Conservation (phyloP, 2,797 vertebrate genomes). For the Mus spretus region DNA sequence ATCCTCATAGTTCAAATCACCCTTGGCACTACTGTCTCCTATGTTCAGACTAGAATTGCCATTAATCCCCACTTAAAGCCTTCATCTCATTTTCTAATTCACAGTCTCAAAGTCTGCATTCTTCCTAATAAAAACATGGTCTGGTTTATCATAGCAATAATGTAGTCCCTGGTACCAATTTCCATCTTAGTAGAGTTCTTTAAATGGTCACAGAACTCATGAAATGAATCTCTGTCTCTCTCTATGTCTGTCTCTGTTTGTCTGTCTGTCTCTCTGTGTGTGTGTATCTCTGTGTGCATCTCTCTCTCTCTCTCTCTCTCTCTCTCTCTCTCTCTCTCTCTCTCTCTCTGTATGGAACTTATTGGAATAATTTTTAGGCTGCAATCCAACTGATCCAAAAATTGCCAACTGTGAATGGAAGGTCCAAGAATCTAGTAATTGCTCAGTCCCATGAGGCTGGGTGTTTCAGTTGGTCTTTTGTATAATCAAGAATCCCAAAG, state of each 20-base stretch:
- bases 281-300: no score
- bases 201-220: not conserved
- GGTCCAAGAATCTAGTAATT: not conserved
- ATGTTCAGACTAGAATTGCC: not conserved
- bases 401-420: not conserved
- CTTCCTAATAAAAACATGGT: not conserved
- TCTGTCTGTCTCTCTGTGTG: no score
- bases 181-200: not conserved
- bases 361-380: not conserved
- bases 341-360: not conserved
- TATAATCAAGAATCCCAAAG: not conserved
- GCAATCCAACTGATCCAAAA: not conserved
- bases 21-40: not conserved
- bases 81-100: not conserved
- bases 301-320: no score
- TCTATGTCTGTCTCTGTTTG: no score
- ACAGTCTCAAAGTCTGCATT: not conserved
- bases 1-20: not conserved
- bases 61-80: not conserved
- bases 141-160: not conserved
- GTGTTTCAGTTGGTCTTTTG: not conserved
- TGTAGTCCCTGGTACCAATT: not conserved
- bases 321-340: not conserved
- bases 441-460: not conserved
- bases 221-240: not conserved